Evolutionary conservation across 2,888 invertebrate genomes (phyloP), one percentile per base, ranked within the genome.

Genomic region (Dasysyrphus albostriatus): DNA sequence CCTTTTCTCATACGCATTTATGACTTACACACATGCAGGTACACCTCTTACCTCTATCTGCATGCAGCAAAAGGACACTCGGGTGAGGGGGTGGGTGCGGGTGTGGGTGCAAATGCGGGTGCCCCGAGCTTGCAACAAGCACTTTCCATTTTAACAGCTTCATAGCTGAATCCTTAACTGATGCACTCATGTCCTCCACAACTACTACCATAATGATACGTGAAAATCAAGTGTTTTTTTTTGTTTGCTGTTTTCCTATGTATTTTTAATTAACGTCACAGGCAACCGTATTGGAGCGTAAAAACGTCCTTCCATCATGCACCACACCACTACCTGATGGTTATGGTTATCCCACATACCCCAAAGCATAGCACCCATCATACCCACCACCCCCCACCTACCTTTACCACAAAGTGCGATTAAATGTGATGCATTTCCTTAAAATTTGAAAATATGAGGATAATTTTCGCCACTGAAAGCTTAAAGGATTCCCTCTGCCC

Each of bases 361-460:
- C 47, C 16, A n/a, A 2, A 16, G 5, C 49, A 19, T 39, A 7
- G 9, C 37, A 19, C 3, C n/a, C 42, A 0, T 14, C 14, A 7
- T 24, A 5, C 29, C 14, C 2, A 1, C 29, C 29, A 12, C 0
- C n/a, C 32, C 1, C 47, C 19, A 73, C 12, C 54, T 24, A 24
- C 24, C 3, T 1, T 24, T 29, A 14, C 39, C 19, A 51, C 42
- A 70, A 61, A 34, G 61, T 61, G 70, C 61, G 44, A 65, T 61
- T 61, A 69, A 76, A 70, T 39, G 63, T 70, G 75, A 65, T 81
- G 81, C 81, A 81, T 81, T 76, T 76, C 75, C 63, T 72, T 65
- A 47, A 79, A 79, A 61, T 56, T 54, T 72, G 70, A 72, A 79
- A 79, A 79, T 79, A 72, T 63, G 78, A 16, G 63, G 49, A 67